These are phyloP conservation scores for Cladopsammia gracilis DNA, from an alignment of 64 coral and sea anemone species.

Conservation along the genomic window DNA sequence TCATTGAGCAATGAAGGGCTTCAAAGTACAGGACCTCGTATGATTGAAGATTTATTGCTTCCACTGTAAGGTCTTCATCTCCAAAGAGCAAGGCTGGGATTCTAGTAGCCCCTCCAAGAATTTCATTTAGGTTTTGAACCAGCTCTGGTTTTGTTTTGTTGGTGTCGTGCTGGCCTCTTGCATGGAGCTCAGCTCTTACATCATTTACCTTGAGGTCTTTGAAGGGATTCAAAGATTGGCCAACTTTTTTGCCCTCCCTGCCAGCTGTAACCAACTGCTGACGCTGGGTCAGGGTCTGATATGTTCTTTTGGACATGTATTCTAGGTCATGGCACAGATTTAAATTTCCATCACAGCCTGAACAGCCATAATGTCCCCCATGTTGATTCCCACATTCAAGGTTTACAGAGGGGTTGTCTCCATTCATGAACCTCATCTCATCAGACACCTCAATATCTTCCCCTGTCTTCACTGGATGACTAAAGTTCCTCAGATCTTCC, in stretches of 20 bases:
- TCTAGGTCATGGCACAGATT: too few relatives aligned
- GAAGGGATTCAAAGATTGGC: background rate
- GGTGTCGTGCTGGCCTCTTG: background rate
- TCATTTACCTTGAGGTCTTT: background rate
- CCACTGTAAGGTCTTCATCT: background rate
- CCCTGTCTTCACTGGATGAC: background rate
- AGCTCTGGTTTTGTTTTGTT: slow-evolving; percentile 1
- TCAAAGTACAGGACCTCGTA: slow-evolving; percentile 31
- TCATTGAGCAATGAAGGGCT: slow-evolving; percentile 31
- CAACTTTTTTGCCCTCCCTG: background rate
- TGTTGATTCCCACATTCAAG: too few relatives aligned
- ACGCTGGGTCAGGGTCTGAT: background rate
- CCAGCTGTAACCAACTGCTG: background rate
- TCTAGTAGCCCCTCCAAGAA: background rate
- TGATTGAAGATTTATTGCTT: background rate
- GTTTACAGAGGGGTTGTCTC: slow-evolving; percentile 10
- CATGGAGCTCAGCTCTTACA: background rate
- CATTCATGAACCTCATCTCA: slow-evolving; percentile 52
- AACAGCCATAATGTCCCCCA: too few relatives aligned
- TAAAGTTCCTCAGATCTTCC: background rate
- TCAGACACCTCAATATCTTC: background rate
- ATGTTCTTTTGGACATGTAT: background rate
- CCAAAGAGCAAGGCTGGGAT: background rate
- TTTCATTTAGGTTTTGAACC: background rate
- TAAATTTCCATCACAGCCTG: too few relatives aligned